Base-by-base conservation (phyloP, 2,113 vertebrate species). In the Daubentonia madagascariensis region DNA sequence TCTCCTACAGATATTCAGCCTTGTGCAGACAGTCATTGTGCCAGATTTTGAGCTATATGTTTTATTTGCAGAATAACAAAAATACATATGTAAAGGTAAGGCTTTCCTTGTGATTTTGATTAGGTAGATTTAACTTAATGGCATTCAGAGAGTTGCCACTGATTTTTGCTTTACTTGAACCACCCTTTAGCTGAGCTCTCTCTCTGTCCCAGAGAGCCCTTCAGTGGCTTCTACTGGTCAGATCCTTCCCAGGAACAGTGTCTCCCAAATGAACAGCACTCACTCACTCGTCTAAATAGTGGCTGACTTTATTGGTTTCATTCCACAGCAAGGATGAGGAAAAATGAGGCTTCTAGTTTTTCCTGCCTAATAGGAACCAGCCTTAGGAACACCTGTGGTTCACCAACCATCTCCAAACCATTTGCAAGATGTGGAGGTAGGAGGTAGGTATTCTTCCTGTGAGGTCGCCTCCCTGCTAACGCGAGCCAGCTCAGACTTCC, bases 361-460 rank as follows among this genome's bases (percentile, higher is more conserved):
- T 61, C 73, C 88, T 85, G 83, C 85, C 93, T 98, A 96, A 97
- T 98, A 85, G 48, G 84, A 98, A 97, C 93, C 96, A 98, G 96
- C 65, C 83, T 89, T 89, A 80, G 73, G 93, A 94, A 98, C 98
- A 98, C 97, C 98, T 97, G 97, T 96, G 97, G 95, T 95, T 98
- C 93, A 93, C 91, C 97, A 97, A 54, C 85, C 89, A 97, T 72
- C 86, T 93, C 80, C 91, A 96, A 81, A 89, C 91, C 93, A 93
- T 93, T 75, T 96, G 89, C 92, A 97, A 91, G 95, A 87, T 79
- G 32, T 72, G 61, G 96, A 97, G 96, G 97, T 91, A 94, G 91
- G 89, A 95, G 93, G 97, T 96, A 97, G 84, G 86, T 86, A 96
- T 94, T 96, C 95, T 97, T 91, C 97, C 52, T 96, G 93, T 96